These are phyloP conservation scores for Sitta europaea DNA, from an alignment of 2,113 vertebrate species.

Conservation along the genomic window DNA sequence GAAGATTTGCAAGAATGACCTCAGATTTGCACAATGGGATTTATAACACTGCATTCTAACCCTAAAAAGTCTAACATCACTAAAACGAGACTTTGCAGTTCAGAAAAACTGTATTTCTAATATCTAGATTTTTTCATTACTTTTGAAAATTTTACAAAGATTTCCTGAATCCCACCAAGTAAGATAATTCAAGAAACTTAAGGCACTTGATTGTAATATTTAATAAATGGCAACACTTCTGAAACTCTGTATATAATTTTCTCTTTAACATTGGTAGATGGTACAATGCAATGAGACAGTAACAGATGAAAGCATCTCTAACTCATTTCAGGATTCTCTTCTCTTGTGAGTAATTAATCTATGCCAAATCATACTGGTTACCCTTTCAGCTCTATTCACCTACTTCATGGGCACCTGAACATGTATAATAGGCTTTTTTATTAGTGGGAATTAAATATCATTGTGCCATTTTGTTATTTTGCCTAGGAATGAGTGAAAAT, in stretches of 20 bases:
- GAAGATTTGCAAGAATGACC: neutral
- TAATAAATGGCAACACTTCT: neutral
- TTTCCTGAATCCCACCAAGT: neutral
- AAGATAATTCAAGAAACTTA: neutral
- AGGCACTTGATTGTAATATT: neutral
- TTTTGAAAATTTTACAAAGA: neutral
- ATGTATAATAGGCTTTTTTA: neutral
- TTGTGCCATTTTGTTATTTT: neutral
- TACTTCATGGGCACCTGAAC: neutral
- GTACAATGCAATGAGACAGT: neutral
- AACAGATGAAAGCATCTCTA: neutral
- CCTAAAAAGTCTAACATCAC: neutral
- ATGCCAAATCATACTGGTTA: neutral
- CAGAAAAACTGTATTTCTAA: neutral
- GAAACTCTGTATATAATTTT: neutral
- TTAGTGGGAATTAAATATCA: neutral
- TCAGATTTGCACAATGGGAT: neutral
- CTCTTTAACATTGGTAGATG: neutral
- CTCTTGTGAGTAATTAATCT: neutral
- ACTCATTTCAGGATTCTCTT: neutral
- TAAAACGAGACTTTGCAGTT: neutral
- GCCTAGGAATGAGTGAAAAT: neutral
- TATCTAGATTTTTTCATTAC: neutral
- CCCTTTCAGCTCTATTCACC: fast-evolving
- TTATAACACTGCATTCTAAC: neutral